phyloP scores from a whole-genome alignment of 2,113 vertebrate species.

The Phoxinus phoxinus region DNA sequence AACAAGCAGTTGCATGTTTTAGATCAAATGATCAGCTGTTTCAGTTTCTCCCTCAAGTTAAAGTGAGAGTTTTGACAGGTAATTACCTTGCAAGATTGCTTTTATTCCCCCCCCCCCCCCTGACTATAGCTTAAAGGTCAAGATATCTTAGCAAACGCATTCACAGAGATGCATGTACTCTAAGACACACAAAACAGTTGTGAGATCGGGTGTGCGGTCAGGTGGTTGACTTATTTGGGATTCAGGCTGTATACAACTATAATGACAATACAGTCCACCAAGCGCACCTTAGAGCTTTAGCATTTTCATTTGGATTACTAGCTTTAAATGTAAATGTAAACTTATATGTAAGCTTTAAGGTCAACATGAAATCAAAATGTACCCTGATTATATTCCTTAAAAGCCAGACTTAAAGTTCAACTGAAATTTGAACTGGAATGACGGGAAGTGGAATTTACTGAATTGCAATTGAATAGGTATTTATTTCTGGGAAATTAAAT shows the following conservation, averaged over 20 bases:
- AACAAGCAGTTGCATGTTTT: conserved; percentile 45
- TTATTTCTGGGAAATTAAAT: not conserved
- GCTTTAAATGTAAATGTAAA: not conserved
- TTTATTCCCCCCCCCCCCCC: conserved; percentile 67
- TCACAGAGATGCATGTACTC: conserved; percentile 34
- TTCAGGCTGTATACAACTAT: conserved; percentile 30
- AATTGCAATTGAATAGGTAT: not conserved
- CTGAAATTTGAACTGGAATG: not conserved
- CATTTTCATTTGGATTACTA: conserved; percentile 7
- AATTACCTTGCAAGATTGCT: conserved; percentile 79
- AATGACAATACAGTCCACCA: conserved; percentile 1
- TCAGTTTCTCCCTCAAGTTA: conserved; percentile 68
- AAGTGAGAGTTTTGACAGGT: conserved; percentile 76
- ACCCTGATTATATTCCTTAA: not conserved
- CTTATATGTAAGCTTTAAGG: not conserved
- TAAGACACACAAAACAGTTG: conserved; percentile 17
- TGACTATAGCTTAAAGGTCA: conserved; percentile 75
- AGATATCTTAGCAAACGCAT: conserved; percentile 65
- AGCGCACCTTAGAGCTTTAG: not conserved
- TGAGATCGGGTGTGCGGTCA: conserved; percentile 12
- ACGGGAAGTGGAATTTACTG: not conserved
- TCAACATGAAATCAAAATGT: not conserved
- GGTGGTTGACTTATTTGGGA: conserved; percentile 33
- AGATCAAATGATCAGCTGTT: conserved; percentile 70
- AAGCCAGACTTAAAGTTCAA: not conserved